Percentiles rank a stretch among this genome's conserved stretches.
Conservation (phyloP, 2,888 invertebrate genomes). For the Phalera bucephala region DNA sequence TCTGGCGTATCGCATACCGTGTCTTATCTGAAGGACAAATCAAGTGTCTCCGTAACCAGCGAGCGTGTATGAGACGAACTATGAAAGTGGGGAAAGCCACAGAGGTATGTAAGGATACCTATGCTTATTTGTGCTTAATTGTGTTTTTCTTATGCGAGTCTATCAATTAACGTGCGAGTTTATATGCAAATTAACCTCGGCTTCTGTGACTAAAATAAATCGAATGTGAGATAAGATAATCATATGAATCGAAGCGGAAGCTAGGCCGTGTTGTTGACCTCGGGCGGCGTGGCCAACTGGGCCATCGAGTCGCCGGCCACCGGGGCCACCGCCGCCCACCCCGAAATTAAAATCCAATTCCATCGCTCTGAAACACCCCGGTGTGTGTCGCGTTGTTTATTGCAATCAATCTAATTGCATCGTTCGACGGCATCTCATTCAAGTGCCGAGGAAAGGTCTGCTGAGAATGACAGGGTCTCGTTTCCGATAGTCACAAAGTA, state of each 20-base stretch:
- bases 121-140: too few relatives aligned
- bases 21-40: too few relatives aligned
- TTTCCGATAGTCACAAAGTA: slow-evolving; percentile 1
- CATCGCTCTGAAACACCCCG: neutral
- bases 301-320: neutral
- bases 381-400: neutral
- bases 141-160: too few relatives aligned
- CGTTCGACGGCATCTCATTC: neutral
- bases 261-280: slow-evolving; percentile 28
- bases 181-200: too few relatives aligned
- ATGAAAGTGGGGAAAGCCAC: too few relatives aligned
- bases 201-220: slow-evolving; percentile 7
- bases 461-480: neutral
- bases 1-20: too few relatives aligned
- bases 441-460: neutral
- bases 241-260: slow-evolving; percentile 13
- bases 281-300: slow-evolving; percentile 14
- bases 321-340: slow-evolving; percentile 5
- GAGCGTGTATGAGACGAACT: too few relatives aligned
- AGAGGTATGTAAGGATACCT: too few relatives aligned
- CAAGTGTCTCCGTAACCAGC: too few relatives aligned
- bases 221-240: slow-evolving; percentile 15
- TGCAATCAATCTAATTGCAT: neutral
- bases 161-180: too few relatives aligned
- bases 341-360: neutral